A percentile compares a stretch with the other conserved stretches of the same genome.
Conservation (phyloP, 2,113 vertebrate species). For the Lophius piscatorius region DNA sequence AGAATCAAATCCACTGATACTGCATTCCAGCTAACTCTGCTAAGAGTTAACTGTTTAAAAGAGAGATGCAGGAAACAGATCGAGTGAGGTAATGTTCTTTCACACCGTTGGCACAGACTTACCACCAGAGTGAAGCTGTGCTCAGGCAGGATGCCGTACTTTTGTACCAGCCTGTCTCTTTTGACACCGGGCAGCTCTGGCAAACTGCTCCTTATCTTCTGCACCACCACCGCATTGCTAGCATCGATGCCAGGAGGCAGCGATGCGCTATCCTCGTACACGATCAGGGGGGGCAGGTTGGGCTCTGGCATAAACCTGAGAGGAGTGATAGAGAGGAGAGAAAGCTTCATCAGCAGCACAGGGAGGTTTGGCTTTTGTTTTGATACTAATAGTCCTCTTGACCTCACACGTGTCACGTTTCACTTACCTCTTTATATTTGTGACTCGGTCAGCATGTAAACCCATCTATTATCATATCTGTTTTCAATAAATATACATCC, state of each 20-base stretch:
- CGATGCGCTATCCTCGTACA: slow-evolving; percentile 84
- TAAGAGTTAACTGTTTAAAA: slow-evolving; percentile 21
- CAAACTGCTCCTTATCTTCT: slow-evolving; percentile 82
- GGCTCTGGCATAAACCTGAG: slow-evolving; percentile 97
- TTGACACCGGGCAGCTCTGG: slow-evolving; percentile 90
- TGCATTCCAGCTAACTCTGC: background rate
- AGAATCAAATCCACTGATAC: no score
- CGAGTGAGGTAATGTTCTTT: background rate
- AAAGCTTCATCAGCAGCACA: slow-evolving; percentile 34
- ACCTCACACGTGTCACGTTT: slow-evolving; percentile 24
- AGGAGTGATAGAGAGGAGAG: background rate
- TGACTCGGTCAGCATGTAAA: slow-evolving; percentile 26
- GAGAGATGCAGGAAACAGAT: slow-evolving; percentile 2
- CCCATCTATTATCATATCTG: no score
- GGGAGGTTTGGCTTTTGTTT: slow-evolving; percentile 23
- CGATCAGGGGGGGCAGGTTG: slow-evolving; percentile 94
- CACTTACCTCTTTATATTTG: slow-evolving; percentile 26
- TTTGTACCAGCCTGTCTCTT: slow-evolving; percentile 85
- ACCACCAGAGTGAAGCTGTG: slow-evolving; percentile 93
- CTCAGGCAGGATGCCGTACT: slow-evolving; percentile 88
- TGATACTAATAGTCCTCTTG: slow-evolving; percentile 18
- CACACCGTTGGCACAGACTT: slow-evolving; percentile 53
- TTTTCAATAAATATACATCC: background rate
- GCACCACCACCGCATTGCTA: slow-evolving; percentile 87
- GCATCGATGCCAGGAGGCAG: slow-evolving; percentile 78